Conservation (phyloP, 2,797 vertebrate species). For the Urosaurus nigricauda region DNA sequence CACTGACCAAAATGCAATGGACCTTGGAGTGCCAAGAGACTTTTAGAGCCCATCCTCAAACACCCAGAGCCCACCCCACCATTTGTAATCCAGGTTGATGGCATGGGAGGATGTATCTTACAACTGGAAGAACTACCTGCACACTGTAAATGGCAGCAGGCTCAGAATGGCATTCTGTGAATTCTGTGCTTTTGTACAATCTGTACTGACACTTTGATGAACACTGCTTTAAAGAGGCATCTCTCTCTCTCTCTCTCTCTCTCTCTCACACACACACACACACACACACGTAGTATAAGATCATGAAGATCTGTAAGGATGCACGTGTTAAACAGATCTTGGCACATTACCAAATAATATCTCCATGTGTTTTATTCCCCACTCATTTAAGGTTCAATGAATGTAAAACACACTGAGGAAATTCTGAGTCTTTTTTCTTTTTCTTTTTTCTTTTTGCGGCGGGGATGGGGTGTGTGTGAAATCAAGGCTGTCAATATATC, state of each 20-base stretch:
- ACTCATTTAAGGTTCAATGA: not conserved
- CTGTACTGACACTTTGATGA: not conserved
- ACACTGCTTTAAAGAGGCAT: not conserved
- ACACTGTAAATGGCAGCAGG: no score
- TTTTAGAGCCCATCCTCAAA: no score
- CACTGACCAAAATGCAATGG: no score
- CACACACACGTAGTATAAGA: not conserved
- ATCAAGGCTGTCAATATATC: slow-evolving; percentile 10
- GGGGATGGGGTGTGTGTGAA: no score
- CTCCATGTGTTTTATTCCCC: not conserved
- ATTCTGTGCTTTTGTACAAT: not conserved
- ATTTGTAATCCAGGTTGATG: no score
- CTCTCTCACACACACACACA: not conserved
- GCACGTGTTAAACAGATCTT: not conserved
- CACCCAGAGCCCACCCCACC: no score
- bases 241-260: no score
- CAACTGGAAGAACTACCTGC: not conserved
- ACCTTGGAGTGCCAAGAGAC: no score
- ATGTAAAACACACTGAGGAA: not conserved
- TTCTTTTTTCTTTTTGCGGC: no score
- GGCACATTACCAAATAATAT: not conserved
- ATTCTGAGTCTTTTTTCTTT: slow-evolving; percentile 12
- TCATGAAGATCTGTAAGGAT: slow-evolving; percentile 6
- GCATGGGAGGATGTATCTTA: not conserved
- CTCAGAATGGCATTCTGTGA: not conserved